phyloP scores from a whole-genome alignment of 2,113 vertebrate species.

The Myxocyprinus asiaticus region DNA sequence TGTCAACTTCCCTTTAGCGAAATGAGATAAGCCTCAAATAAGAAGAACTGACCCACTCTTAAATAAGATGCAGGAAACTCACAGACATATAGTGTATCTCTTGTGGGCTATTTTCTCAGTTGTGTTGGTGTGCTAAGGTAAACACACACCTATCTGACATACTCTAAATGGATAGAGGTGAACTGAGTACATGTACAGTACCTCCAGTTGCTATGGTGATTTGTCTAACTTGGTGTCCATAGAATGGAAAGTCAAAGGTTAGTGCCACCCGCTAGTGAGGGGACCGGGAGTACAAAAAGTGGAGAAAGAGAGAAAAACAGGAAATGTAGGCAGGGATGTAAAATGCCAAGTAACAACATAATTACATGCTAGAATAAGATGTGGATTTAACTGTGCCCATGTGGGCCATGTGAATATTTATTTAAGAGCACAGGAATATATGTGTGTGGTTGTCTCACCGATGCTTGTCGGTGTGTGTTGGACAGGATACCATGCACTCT shows the following conservation, averaged over 20 bases:
- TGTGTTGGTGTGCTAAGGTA: background rate
- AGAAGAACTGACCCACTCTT: background rate
- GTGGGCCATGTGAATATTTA: background rate
- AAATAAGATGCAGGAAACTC: background rate
- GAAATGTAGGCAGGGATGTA: conserved; percentile 2
- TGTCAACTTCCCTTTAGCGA: conserved; percentile 13
- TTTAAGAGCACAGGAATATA: background rate
- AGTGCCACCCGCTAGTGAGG: conserved; percentile 81
- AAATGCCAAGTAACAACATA: conserved; percentile 20
- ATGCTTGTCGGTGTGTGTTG: conserved; percentile 88
- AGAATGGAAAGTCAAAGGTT: conserved; percentile 95
- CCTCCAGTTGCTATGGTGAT: conserved; percentile 93
- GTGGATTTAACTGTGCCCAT: background rate
- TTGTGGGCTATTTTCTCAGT: background rate
- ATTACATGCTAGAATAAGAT: conserved; percentile 9
- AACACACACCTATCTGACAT: background rate
- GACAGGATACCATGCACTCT: conserved; percentile 89
- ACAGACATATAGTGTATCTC: background rate
- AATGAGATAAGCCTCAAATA: background rate
- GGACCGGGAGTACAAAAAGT: conserved; percentile 6
- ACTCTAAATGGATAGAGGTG: background rate
- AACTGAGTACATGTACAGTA: conserved; percentile 58
- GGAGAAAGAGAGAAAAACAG: conserved; percentile 25
- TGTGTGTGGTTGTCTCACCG: conserved; percentile 75
- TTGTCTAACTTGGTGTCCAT: conserved; percentile 89